Conservation (phyloP, 2,797 vertebrate genomes). For the Macroramphosus scolopax region DNA sequence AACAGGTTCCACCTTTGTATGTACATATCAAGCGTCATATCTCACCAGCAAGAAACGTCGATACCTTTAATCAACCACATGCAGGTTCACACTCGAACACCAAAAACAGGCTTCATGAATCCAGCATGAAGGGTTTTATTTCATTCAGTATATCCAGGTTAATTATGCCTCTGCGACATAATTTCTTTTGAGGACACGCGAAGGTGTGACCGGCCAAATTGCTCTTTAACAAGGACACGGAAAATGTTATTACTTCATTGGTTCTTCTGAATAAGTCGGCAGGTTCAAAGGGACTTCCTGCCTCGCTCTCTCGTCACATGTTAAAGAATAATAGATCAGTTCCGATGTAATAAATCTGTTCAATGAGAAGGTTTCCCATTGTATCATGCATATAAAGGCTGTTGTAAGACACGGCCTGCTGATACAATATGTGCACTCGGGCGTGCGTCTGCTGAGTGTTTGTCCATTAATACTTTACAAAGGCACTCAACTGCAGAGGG, state of each 20-base stretch:
- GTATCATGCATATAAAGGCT: conserved; percentile 28
- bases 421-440: conserved; percentile 45
- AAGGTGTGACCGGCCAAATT: not conserved
- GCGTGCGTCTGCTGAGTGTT: conserved; percentile 44
- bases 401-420: conserved; percentile 21
- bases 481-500: conserved; percentile 26
- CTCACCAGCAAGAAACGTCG: no score
- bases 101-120: no score
- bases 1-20: no score
- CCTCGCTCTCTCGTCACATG: conserved; percentile 21
- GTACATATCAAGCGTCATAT: no score
- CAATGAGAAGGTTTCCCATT: no score
- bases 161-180: not conserved
- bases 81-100: no score
- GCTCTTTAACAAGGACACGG: not conserved
- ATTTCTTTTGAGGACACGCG: not conserved
- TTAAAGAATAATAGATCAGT: conserved; percentile 22
- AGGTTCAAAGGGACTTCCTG: conserved; percentile 12
- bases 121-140: no score
- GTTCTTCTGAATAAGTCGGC: conserved; percentile 3
- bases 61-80: no score
- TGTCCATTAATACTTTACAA: conserved; percentile 64
- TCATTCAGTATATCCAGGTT: no score
- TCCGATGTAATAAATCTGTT: conserved; percentile 3
- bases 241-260: conserved; percentile 4